Evolutionary conservation across 2,888 invertebrate genomes (phyloP).

Genomic region (Lysandra bellargus): DNA sequence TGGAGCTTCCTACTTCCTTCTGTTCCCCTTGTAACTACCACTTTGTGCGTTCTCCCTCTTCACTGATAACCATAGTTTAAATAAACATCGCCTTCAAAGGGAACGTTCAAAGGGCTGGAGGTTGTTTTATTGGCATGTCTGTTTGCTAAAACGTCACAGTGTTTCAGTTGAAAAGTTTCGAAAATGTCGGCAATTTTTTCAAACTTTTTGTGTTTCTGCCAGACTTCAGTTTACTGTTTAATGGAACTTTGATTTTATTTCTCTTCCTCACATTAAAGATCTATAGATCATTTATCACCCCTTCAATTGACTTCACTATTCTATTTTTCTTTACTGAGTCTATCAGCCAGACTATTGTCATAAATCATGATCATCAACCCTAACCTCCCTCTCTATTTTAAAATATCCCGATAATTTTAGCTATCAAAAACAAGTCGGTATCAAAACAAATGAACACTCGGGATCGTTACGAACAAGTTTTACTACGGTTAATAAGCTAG

Average conservation of each 20-base stretch:
- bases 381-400: neutral
- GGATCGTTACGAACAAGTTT: constrained; percentile 61
- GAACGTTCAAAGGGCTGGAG: constrained; percentile 10
- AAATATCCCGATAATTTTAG: constrained; percentile 22
- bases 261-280: neutral
- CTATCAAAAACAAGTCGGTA: constrained; percentile 42
- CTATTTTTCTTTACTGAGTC: neutral
- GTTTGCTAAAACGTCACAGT: constrained; percentile 1
- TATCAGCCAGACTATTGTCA: neutral
- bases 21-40: constrained; percentile 44
- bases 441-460: constrained; percentile 52
- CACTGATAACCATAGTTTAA: constrained; percentile 34
- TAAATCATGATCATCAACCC: constrained; percentile 7
- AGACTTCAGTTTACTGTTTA: neutral
- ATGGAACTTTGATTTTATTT: neutral
- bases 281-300: neutral
- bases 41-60: constrained; percentile 44
- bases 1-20: constrained; percentile 53
- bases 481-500: constrained; percentile 68
- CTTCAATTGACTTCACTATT: neutral
- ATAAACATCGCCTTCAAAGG: constrained; percentile 11
- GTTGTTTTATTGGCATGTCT: constrained; percentile 1
- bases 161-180: neutral
- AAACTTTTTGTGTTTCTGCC: neutral
- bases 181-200: neutral